Conservation (phyloP, 2,113 vertebrate genomes). For the Muntiacus reevesi region DNA sequence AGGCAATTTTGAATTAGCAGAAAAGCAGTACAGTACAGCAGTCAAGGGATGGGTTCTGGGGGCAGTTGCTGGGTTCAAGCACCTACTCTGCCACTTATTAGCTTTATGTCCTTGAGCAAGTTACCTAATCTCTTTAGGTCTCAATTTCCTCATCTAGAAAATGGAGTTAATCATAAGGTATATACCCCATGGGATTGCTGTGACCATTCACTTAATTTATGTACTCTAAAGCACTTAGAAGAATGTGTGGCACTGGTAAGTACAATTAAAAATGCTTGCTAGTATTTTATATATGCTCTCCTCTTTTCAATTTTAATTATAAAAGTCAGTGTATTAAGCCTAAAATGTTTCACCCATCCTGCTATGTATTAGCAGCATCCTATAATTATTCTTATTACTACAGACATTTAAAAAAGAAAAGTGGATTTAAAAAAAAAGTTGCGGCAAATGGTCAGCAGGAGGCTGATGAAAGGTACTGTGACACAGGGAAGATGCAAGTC, state of each 20-base stretch:
- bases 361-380: neutral
- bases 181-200: neutral
- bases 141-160: conserved; percentile 32
- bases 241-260: neutral
- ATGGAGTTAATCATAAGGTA: neutral
- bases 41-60: neutral
- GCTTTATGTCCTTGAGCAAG: neutral
- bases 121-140: neutral
- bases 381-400: neutral
- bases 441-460: neutral
- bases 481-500: neutral
- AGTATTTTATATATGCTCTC: neutral
- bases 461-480: neutral
- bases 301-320: neutral
- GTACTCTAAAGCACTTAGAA: neutral
- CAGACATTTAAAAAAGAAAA: neutral
- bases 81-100: conserved; percentile 6
- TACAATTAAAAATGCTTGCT: neutral
- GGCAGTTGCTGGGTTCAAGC: neutral
- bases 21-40: neutral
- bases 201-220: neutral
- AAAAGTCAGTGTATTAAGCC: neutral
- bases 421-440: neutral
- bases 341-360: neutral
- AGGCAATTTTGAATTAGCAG: neutral